A percentile compares a stretch with the other conserved stretches of the same genome.
These are phyloP conservation scores for Pipistrellus kuhlii DNA, from an alignment of 2,797 vertebrate genomes.

Conservation along the genomic window DNA sequence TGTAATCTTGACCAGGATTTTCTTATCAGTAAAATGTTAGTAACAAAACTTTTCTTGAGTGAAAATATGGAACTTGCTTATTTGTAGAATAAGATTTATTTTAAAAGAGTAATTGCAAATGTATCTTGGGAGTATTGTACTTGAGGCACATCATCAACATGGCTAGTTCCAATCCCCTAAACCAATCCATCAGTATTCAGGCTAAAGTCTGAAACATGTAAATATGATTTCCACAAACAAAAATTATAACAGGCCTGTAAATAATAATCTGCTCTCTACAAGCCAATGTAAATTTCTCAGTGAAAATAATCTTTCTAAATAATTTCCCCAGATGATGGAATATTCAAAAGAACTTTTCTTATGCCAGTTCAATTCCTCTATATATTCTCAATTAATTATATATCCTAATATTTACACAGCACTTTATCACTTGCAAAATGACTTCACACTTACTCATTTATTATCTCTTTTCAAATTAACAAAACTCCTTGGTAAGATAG, in stretches of 20 bases:
- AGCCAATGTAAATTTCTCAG: neutral
- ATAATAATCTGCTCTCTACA: neutral
- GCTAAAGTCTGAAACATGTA: conserved; percentile 19
- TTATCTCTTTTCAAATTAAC: conserved; percentile 38
- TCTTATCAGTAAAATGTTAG: neutral
- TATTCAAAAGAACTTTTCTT: neutral
- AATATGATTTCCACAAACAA: neutral
- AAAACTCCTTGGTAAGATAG: neutral
- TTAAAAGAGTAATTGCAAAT: neutral
- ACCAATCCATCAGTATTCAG: neutral
- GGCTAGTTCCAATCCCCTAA: neutral
- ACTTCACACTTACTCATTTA: conserved; percentile 35
- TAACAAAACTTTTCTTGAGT: neutral
- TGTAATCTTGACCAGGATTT: neutral
- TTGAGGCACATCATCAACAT: neutral
- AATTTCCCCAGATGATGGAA: neutral
- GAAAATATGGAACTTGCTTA: neutral
- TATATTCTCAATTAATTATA: conserved; percentile 53
- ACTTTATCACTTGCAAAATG: conserved; percentile 1
- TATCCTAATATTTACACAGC: neutral
- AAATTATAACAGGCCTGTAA: neutral
- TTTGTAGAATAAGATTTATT: neutral
- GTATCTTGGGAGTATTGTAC: neutral
- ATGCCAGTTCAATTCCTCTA: neutral
- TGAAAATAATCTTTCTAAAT: conserved; percentile 22